phyloP scores from a whole-genome alignment of 2,113 vertebrate species.

The Puntigrus tetrazona region DNA sequence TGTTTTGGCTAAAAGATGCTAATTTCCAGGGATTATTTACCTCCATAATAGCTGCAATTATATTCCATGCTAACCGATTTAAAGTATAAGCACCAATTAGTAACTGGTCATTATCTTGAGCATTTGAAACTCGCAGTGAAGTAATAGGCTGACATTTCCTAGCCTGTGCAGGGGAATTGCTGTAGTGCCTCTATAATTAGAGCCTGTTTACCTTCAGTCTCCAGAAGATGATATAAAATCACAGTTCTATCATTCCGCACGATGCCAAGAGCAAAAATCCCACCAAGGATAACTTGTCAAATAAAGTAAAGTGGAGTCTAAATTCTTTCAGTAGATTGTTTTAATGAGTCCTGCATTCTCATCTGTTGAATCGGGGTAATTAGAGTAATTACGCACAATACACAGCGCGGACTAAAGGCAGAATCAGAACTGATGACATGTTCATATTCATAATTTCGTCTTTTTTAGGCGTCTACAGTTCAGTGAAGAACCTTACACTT shows the following conservation, averaged over 20 bases:
- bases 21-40: conserved; percentile 80
- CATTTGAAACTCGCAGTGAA: conserved; percentile 79
- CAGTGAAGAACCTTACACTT: not conserved
- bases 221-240: conserved; percentile 70
- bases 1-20: conserved; percentile 72
- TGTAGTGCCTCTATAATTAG: conserved; percentile 75
- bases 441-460: no score
- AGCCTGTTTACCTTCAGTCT: conserved; percentile 73
- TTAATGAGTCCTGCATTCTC: not conserved
- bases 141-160: conserved; percentile 78
- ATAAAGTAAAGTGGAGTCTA: not conserved
- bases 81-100: conserved; percentile 85
- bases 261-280: conserved; percentile 60
- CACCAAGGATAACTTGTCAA: conserved; percentile 30
- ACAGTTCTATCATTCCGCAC: conserved; percentile 63
- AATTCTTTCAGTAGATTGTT: conserved; percentile 2
- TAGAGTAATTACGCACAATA: not conserved
- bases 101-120: conserved; percentile 85
- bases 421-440: not conserved
- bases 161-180: conserved; percentile 69
- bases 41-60: conserved; percentile 82
- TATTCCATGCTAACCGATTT: conserved; percentile 77
- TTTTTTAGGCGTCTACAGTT: no score
- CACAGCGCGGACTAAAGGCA: not conserved
- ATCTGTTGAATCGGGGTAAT: not conserved